Percentiles rank a stretch among this genome's conserved stretches.
Evolutionary conservation across 2,888 invertebrate genomes (phyloP).

Genomic region (Hofmannophila pseudospretella): DNA sequence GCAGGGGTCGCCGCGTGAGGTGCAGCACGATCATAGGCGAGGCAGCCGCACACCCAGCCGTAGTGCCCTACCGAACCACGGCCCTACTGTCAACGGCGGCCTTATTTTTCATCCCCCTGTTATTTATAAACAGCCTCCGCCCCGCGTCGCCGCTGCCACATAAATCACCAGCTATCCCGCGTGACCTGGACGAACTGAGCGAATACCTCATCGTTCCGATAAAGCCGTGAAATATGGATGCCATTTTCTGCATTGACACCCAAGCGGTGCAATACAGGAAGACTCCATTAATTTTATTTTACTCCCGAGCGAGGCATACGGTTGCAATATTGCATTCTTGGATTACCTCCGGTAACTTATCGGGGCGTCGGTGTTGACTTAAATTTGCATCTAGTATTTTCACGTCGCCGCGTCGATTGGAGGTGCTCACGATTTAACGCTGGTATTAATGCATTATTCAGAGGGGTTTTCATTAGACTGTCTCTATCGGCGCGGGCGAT

Average conservation of each 20-base stretch:
- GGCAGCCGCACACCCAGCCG: slow-evolving; percentile 35
- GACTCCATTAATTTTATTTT: slow-evolving; percentile 43
- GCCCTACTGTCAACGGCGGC: slow-evolving; percentile 20
- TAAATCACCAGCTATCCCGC: slow-evolving; percentile 39
- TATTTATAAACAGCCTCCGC: slow-evolving; percentile 31
- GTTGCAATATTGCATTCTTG: slow-evolving; percentile 37
- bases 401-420: slow-evolving; percentile 63
- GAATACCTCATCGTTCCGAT: slow-evolving; percentile 38
- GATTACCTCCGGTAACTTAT: slow-evolving; percentile 61
- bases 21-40: slow-evolving; percentile 55
- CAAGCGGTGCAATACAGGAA: slow-evolving; percentile 24
- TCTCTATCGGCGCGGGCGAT: slow-evolving; percentile 66
- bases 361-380: slow-evolving; percentile 58
- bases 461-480: slow-evolving; percentile 74
- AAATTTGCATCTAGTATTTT: slow-evolving; percentile 73
- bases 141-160: slow-evolving; percentile 22
- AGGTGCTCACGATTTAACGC: slow-evolving; percentile 76
- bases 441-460: slow-evolving; percentile 77
- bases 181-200: slow-evolving; percentile 30
- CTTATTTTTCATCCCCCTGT: slow-evolving; percentile 38
- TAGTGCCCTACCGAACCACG: slow-evolving; percentile 11
- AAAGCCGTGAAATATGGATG: slow-evolving; percentile 38
- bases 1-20: slow-evolving; percentile 66
- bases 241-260: slow-evolving; percentile 36
- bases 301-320: slow-evolving; percentile 22